Base-by-base conservation (phyloP, 2,888 invertebrate genomes). In the Unio pictorum region DNA sequence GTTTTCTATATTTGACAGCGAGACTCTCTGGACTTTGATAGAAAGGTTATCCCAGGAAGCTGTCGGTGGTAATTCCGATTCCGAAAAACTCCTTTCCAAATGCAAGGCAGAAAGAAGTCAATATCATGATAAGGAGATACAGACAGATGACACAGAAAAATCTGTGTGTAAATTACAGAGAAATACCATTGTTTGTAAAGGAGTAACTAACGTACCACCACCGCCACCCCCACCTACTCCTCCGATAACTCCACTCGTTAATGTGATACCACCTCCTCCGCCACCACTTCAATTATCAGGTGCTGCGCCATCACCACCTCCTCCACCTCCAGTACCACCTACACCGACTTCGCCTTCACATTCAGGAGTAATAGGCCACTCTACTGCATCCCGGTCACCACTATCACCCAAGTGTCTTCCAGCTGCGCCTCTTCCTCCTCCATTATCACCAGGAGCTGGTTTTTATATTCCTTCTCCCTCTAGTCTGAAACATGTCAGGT, bases 11-110 rank as follows among this genome's bases (percentile, higher is more conserved):
- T 45, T 45, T 45, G 8, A 45, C 76, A 87, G 87, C 67, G 87
- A 87, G 68, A 76, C 79, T 28, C 81, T 79, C 23, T 87, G 87
- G 87, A 78, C 79, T 17, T 66, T 82, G n/a, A 71, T 84, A 55
- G 86, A 87, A 69, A 79, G 78, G 55, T 68, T 81, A 17, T 78
- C 80, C 59, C 81, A 81, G 62, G 79, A 86, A 69, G 81, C 82
- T 8, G 75, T 84, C 56, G 67, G 60, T 45, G 72, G 69, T 61
- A 67, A 75, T 58, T 64, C 65, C 6, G 80, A 81, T 57, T 72
- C 76, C 15, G 78, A 75, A 34, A 66, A 66, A 26, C 64, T 77
- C 15, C n/a, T 79, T 54, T 64, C 66, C 17, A 70, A 74, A 60
- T 67, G 73, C 69, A 59, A 72, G 59, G 61, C 57, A 28, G 30